A percentile compares a stretch with the other conserved stretches of the same genome.
Conservation (phyloP, 30 jellyfish, hydroid and myxozoan genomes). For the Catostylus mosaicus region DNA sequence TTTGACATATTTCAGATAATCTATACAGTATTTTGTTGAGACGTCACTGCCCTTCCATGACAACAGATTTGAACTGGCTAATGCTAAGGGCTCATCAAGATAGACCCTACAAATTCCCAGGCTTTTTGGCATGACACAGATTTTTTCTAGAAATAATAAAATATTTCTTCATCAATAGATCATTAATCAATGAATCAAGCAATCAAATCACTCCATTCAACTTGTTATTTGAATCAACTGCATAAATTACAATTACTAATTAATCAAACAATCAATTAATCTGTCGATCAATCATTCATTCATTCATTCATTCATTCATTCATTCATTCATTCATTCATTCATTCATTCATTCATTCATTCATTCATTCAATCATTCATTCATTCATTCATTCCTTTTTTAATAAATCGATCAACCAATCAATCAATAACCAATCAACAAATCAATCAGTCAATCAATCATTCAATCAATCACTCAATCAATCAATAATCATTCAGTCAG, state of each 20-base stretch:
- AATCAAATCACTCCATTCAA: not conserved
- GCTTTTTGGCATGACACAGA: constrained; percentile 62
- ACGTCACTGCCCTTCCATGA: constrained; percentile 64
- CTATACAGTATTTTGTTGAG: constrained; percentile 66
- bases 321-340: no score
- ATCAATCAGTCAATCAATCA: no score
- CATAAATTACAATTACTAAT: not conserved
- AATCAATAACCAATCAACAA: no score
- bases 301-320: not conserved
- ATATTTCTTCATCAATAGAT: no score
- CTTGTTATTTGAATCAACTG: not conserved
- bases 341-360: no score
- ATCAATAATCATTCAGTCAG: no score
- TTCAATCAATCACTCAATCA: no score
- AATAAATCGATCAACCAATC: no score
- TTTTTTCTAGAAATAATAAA: constrained; percentile 40
- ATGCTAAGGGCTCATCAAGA: constrained; percentile 66
- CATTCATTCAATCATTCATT: no score
- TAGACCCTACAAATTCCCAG: constrained; percentile 63
- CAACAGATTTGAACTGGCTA: constrained; percentile 28
- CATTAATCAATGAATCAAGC: not conserved
- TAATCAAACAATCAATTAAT: not conserved
- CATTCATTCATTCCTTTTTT: no score
- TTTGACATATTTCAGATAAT: constrained; percentile 48
- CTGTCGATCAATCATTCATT: not conserved